Conservation (phyloP, 64 coral and sea anemone species). For the Acropora yongei region DNA sequence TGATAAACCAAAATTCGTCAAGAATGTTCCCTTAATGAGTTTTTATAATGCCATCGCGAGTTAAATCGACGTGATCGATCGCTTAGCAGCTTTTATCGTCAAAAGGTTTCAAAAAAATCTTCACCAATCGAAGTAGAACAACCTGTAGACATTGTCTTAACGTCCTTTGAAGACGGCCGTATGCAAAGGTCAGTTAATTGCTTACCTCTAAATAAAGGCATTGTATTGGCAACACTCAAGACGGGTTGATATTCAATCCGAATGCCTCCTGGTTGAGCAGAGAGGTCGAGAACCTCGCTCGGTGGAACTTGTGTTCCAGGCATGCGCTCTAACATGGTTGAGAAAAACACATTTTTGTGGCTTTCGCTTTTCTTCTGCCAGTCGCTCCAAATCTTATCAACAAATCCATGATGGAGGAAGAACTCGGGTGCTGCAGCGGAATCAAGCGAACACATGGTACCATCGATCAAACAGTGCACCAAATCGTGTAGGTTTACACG, state of each 20-base stretch:
- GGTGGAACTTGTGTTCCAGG: conserved; percentile 23
- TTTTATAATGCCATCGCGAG: too few relatives aligned
- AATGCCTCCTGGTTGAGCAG: conserved; percentile 15
- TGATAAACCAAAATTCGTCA: too few relatives aligned
- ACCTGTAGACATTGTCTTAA: too few relatives aligned
- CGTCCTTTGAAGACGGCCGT: too few relatives aligned
- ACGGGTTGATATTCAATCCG: conserved; percentile 24
- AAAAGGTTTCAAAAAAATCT: too few relatives aligned
- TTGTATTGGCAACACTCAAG: neutral
- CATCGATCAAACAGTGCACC: conserved; percentile 42
- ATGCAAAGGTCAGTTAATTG: too few relatives aligned
- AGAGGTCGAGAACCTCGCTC: conserved; percentile 4
- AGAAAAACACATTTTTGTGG: conserved; percentile 42
- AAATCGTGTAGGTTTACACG: conserved; percentile 31
- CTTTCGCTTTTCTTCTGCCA: conserved; percentile 43
- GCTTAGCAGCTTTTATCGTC: too few relatives aligned
- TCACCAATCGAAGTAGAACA: too few relatives aligned
- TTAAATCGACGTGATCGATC: too few relatives aligned
- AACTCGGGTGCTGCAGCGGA: conserved; percentile 65
- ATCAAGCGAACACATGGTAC: conserved; percentile 63
- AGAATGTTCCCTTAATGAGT: too few relatives aligned
- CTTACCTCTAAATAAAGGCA: conserved; percentile 18
- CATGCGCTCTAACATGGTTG: neutral
- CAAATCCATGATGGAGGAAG: conserved; percentile 64
- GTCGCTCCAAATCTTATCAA: conserved; percentile 63